A percentile compares a stretch with the other conserved stretches of the same genome.
Evolutionary conservation across 2,888 invertebrate species (phyloP).

Genomic region (Oscheius sp.): DNA sequence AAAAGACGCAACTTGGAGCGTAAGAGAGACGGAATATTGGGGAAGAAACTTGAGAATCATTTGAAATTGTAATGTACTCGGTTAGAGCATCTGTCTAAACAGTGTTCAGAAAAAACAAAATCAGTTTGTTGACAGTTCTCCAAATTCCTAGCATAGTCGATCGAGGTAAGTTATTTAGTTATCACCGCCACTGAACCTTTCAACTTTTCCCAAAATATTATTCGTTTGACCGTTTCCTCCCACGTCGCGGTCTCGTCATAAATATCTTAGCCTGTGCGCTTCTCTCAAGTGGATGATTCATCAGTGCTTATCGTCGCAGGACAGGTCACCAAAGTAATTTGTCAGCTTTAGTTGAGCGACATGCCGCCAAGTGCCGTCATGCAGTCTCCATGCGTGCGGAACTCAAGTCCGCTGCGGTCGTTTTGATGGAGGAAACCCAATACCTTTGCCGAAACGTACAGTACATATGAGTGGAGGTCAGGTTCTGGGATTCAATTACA

Average conservation of each 20-base stretch:
- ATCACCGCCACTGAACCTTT: no score
- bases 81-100: no score
- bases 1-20: constrained; percentile 21
- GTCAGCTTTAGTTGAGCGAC: constrained; percentile 1
- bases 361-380: constrained; percentile 21
- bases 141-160: no score
- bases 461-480: constrained; percentile 28
- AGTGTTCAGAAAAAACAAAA: no score
- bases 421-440: constrained; percentile 37
- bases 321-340: constrained; percentile 28
- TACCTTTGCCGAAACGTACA: constrained; percentile 20
- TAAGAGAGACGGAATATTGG: constrained; percentile 1
- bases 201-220: no score
- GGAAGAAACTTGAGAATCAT: constrained; percentile 22
- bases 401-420: constrained; percentile 17
- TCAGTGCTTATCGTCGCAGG: constrained; percentile 9
- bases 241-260: constrained; percentile 7
- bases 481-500: constrained; percentile 3
- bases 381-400: constrained; percentile 10
- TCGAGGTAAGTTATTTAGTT: no score
- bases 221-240: constrained; percentile 12
- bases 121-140: no score
- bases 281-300: constrained; percentile 27
- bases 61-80: neutral
- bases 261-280: constrained; percentile 11